A percentile compares a stretch with the other conserved stretches of the same genome.
Evolutionary conservation across 2,888 invertebrate species (phyloP).

Genomic region (Kuschelorhynchus macadamiae): DNA sequence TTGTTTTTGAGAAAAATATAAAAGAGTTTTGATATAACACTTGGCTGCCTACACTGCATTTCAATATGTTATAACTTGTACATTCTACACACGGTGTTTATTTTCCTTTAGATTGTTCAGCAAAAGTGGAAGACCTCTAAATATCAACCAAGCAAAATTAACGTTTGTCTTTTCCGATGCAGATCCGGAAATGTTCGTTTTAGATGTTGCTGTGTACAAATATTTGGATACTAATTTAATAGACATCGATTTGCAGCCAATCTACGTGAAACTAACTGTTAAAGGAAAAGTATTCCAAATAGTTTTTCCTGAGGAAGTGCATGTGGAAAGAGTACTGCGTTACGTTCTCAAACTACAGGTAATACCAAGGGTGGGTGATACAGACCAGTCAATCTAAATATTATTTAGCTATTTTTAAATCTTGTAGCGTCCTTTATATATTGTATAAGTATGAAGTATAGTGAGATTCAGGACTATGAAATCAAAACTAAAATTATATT

Average conservation of each 20-base stretch:
- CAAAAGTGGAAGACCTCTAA: constrained; percentile 86
- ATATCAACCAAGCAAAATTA: constrained; percentile 90
- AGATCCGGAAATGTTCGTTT: constrained; percentile 72
- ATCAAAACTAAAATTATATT: no score
- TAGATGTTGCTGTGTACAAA: constrained; percentile 81
- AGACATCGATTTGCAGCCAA: constrained; percentile 88
- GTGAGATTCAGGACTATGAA: no score
- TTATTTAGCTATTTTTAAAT: no score
- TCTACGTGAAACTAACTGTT: constrained; percentile 82
- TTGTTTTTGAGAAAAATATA: no score
- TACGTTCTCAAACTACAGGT: constrained; percentile 86
- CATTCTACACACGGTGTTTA: no score
- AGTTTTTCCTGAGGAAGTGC: constrained; percentile 85
- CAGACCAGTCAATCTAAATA: no score
- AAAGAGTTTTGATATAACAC: no score
- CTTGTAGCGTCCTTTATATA: no score
- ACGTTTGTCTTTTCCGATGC: constrained; percentile 81
- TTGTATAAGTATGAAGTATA: no score
- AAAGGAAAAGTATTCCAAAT: constrained; percentile 92
- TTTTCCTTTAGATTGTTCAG: constrained; percentile 70
- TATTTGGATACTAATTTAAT: constrained; percentile 88
- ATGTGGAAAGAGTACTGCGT: constrained; percentile 80
- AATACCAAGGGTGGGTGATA: no score
- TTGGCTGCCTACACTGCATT: no score
- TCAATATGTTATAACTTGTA: no score